These are phyloP conservation scores for Sebastes melanostomus DNA, from an alignment of 2,797 vertebrate genomes.

Conservation along the genomic window DNA sequence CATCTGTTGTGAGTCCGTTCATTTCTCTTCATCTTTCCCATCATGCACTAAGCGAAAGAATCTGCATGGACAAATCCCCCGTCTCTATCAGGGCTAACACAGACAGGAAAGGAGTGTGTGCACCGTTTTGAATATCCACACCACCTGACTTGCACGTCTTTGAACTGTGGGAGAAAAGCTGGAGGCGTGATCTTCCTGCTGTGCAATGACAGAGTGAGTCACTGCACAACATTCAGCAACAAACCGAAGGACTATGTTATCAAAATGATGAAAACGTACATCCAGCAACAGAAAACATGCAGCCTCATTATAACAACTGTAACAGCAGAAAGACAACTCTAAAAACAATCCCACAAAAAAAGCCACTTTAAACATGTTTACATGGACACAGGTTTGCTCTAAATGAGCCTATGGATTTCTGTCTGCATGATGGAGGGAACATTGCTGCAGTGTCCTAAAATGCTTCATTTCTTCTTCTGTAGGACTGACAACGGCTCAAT, in stretches of 20 bases:
- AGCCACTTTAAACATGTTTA: not conserved
- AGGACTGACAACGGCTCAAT: not conserved
- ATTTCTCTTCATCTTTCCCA: not conserved
- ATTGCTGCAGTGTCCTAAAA: not conserved
- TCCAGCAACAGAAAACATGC: not conserved
- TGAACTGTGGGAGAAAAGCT: not conserved
- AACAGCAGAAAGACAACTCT: not conserved
- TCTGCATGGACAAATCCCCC: not conserved
- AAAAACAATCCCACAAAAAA: not conserved
- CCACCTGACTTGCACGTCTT: not conserved
- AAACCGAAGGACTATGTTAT: not conserved
- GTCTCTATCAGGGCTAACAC: not conserved
- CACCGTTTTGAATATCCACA: not conserved
- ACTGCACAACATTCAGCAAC: not conserved
- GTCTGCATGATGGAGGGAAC: not conserved
- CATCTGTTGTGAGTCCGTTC: not conserved
- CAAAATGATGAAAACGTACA: slow-evolving; percentile 4
- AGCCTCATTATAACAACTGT: not conserved
- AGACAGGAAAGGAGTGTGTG: not conserved
- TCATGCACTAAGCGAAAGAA: not conserved
- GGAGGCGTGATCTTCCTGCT: not conserved
- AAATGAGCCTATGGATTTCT: not conserved
- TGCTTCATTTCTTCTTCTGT: not conserved
- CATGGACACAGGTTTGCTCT: not conserved
- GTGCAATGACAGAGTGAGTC: not conserved